Evolutionary conservation across 35 echinoderm and acorn worm species (phyloP).

Genomic region (Nesometra sesokonis): DNA sequence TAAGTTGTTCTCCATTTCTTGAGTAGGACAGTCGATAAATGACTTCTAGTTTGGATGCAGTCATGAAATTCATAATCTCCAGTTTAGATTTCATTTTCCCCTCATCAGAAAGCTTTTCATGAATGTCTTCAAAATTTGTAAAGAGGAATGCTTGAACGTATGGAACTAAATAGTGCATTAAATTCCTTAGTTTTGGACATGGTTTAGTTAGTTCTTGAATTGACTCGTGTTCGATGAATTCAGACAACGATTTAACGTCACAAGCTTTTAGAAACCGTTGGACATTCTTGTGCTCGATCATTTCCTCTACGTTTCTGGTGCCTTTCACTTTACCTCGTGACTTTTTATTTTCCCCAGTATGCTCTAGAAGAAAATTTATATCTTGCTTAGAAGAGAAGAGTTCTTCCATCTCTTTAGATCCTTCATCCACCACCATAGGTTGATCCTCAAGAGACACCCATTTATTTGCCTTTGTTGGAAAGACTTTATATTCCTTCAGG

Average conservation of each 20-base stretch:
- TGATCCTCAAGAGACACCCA: neutral
- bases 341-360: neutral
- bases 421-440: neutral
- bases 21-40: neutral
- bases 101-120: neutral
- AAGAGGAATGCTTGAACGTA: neutral
- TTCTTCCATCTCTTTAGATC: neutral
- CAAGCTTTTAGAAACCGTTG: neutral
- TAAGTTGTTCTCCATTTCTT: neutral
- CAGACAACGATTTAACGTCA: neutral
- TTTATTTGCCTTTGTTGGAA: constrained; percentile 3
- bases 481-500: neutral
- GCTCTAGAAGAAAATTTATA: neutral
- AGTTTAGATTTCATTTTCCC: neutral
- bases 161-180: neutral
- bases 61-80: constrained; percentile 1
- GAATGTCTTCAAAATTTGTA: neutral
- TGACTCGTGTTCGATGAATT: neutral
- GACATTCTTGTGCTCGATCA: neutral
- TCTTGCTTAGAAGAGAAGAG: neutral
- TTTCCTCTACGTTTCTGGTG: neutral
- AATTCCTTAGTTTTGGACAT: neutral
- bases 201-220: neutral
- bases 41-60: neutral
- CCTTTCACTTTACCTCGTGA: neutral